phyloP scores from a whole-genome alignment of 2,888 invertebrate species.

The Drosophila leonis region DNA sequence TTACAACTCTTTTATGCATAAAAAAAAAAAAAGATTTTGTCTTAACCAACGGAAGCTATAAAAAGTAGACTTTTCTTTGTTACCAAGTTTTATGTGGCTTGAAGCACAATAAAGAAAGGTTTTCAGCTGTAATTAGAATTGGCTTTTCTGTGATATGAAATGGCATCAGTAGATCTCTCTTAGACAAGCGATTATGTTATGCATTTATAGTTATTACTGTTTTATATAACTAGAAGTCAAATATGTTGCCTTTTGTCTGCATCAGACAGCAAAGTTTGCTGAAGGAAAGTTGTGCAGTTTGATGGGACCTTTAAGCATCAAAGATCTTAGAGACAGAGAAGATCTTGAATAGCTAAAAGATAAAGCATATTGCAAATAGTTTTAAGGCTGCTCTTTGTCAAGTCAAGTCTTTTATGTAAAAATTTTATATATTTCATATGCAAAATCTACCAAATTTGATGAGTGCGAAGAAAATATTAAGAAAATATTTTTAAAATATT shows the following conservation, averaged over 20 bases:
- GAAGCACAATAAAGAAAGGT: not conserved
- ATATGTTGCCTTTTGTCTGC: not conserved
- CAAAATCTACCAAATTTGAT: no score
- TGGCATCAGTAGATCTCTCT: not conserved
- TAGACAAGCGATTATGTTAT: not conserved
- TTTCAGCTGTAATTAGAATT: conserved; percentile 13
- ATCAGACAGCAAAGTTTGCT: not conserved
- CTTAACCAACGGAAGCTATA: conserved; percentile 9
- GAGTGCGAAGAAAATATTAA: no score
- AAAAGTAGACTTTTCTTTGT: conserved; percentile 17
- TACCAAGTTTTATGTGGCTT: not conserved
- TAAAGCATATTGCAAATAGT: not conserved
- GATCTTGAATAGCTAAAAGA: not conserved
- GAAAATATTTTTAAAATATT: no score
- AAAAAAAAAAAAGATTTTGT: not conserved
- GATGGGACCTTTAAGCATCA: not conserved
- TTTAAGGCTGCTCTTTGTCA: not conserved
- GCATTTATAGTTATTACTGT: no score
- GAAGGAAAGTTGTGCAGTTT: not conserved
- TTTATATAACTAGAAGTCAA: conserved; percentile 3
- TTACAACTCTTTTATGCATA: conserved; percentile 2
- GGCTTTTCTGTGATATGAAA: not conserved
- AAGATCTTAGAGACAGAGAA: not conserved
- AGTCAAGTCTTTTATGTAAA: not conserved
- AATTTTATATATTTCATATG: no score